Percentiles rank a stretch among this genome's conserved stretches.
phyloP scores from a whole-genome alignment of 2,113 vertebrate genomes.

The Pithys albifrons region DNA sequence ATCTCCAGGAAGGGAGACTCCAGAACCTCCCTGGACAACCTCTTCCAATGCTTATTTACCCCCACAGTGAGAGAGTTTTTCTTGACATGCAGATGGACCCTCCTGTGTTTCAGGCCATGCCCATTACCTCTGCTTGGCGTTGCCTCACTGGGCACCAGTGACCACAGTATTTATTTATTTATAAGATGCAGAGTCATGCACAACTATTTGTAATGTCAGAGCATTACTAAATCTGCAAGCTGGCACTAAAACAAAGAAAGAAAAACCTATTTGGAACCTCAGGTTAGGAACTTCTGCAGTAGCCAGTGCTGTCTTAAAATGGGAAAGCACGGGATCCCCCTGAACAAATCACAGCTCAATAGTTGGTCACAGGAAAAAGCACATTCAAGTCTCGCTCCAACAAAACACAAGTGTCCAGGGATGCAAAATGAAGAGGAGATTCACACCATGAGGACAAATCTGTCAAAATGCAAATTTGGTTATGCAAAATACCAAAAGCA shows the following conservation, averaged over 20 bases:
- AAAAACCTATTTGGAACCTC: not conserved
- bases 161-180: not conserved
- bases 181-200: not conserved
- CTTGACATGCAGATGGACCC: not conserved
- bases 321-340: not conserved
- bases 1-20: not conserved
- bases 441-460: not conserved
- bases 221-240: not conserved
- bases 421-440: constrained; percentile 18
- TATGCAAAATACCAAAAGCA: constrained; percentile 21
- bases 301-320: not conserved
- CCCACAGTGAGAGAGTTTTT: not conserved
- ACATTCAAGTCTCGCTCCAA: not conserved
- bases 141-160: not conserved
- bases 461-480: constrained; percentile 46
- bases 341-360: not conserved
- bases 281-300: not conserved
- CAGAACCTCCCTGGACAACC: not conserved
- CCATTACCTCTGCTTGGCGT: not conserved
- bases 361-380: not conserved
- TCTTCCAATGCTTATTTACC: not conserved
- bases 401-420: not conserved
- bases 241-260: not conserved
- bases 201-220: not conserved
- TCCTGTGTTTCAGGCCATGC: not conserved